These are phyloP conservation scores for Onychomys arenicola DNA, from an alignment of 2,797 vertebrate species.

Conservation along the genomic window DNA sequence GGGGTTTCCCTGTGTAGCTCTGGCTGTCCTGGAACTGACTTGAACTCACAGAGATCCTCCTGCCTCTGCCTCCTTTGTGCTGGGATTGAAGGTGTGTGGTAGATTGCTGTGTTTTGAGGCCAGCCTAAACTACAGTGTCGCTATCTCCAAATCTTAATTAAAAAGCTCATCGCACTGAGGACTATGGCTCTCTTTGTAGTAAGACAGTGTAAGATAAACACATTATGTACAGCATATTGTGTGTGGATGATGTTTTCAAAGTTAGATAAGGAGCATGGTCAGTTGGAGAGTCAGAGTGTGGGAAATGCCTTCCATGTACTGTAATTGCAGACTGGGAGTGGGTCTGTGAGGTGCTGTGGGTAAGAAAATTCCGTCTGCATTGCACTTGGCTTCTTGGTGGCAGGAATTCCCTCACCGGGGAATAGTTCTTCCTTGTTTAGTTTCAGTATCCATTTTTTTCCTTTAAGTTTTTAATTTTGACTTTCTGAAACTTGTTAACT, in stretches of 20 bases:
- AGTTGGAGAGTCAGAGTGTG: background rate
- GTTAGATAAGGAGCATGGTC: background rate
- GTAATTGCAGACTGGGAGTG: background rate
- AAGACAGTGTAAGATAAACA: background rate
- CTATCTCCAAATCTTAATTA: background rate
- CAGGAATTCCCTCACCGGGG: constrained; percentile 49
- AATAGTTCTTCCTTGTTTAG: constrained; percentile 33
- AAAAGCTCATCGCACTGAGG: background rate
- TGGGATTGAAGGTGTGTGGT: too few species aligned
- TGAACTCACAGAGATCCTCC: too few species aligned
- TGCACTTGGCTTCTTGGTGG: constrained; percentile 43
- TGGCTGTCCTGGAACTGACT: too few species aligned
- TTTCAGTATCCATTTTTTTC: constrained; percentile 6
- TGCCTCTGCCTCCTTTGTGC: too few species aligned
- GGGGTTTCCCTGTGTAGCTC: too few species aligned
- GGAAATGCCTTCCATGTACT: background rate
- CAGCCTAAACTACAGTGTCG: background rate
- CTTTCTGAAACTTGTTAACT: constrained; percentile 56
- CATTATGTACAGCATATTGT: background rate
- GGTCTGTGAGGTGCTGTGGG: constrained; percentile 9
- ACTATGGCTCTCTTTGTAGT: background rate
- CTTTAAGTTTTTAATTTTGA: background rate
- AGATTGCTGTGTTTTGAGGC: background rate
- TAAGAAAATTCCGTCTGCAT: constrained; percentile 60
- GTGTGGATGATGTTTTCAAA: background rate